Conservation (phyloP, 2,797 vertebrate species). For the Vireo griseus region DNA sequence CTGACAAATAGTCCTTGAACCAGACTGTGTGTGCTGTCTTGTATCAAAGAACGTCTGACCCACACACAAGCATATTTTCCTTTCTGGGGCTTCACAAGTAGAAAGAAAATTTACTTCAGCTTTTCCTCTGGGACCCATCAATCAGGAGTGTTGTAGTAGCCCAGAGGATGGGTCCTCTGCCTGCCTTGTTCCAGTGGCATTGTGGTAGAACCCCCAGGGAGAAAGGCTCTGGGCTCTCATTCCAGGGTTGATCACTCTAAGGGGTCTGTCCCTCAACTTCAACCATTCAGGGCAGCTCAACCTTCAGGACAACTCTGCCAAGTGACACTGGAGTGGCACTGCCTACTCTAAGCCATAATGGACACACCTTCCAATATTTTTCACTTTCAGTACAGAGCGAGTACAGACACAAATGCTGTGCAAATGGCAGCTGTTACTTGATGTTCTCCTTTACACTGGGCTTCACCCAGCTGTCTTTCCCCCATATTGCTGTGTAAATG, state of each 20-base stretch:
- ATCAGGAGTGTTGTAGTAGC: background rate
- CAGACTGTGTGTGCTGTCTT: background rate
- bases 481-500: background rate
- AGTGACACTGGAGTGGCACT: background rate
- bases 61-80: background rate
- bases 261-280: background rate
- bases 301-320: background rate
- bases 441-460: background rate
- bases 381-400: background rate
- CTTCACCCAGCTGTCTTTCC: background rate
- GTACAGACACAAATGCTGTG: background rate
- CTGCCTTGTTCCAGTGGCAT: background rate
- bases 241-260: background rate
- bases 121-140: background rate
- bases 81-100: background rate
- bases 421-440: background rate
- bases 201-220: accelerated
- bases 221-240: background rate
- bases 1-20: background rate
- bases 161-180: background rate
- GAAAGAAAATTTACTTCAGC: background rate
- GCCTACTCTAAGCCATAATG: background rate
- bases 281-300: background rate
- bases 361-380: background rate
- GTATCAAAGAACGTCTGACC: background rate